These are phyloP conservation scores for Triops longicaudatus DNA, from an alignment of 1,140 invertebrate species.

Conservation along the genomic window DNA sequence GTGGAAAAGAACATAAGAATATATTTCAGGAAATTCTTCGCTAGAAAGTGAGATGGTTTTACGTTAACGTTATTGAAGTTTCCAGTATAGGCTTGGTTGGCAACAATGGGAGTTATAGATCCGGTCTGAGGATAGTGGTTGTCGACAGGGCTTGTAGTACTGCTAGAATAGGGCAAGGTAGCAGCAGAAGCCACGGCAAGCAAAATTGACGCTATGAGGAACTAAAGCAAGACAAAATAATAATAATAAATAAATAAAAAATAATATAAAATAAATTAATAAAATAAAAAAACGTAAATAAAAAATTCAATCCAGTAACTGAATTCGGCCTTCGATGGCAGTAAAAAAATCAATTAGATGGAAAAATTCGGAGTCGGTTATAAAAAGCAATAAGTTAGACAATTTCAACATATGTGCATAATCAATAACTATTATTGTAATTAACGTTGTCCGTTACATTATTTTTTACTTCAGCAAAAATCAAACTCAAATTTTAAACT, in stretches of 20 bases:
- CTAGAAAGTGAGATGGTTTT: neutral
- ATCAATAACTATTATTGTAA: no score
- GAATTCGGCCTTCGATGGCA: no score
- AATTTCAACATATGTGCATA: no score
- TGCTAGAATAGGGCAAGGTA: neutral
- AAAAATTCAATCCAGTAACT: no score
- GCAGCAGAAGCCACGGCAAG: conserved; percentile 12
- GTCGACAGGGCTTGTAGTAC: neutral
- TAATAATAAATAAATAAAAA: no score
- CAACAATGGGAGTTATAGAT: neutral
- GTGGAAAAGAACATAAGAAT: conserved; percentile 29
- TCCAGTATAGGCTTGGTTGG: neutral
- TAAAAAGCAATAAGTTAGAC: no score
- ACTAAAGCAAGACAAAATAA: neutral
- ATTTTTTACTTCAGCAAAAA: no score
- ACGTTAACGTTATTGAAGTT: neutral
- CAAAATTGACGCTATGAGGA: conserved; percentile 20
- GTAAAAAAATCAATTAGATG: conserved; percentile 5
- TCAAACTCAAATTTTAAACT: no score
- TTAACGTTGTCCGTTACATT: no score
- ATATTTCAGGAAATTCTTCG: neutral
- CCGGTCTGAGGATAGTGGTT: neutral
- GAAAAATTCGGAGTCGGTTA: no score
- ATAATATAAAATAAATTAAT: no score
- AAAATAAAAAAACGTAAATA: no score